Evolutionary conservation across 2,797 vertebrate species (phyloP).

Genomic region (Morus bassanus): DNA sequence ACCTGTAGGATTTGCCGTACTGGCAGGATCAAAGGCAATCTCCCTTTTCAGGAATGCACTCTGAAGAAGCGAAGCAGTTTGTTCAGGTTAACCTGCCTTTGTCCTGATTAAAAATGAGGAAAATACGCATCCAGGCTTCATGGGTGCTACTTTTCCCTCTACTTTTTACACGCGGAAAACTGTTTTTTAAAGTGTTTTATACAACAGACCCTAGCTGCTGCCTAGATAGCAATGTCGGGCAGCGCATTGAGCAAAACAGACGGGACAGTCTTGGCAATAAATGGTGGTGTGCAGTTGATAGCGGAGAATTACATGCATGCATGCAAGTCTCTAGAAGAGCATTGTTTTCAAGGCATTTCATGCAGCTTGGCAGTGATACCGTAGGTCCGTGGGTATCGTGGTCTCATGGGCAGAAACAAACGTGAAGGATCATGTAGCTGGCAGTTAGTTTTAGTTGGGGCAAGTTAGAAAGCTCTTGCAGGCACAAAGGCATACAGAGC

Average conservation of each 20-base stretch:
- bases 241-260: background rate
- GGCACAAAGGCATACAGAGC: background rate
- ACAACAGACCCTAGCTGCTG: fast-evolving
- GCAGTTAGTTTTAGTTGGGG: background rate
- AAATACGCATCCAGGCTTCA: background rate
- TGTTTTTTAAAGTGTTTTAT: background rate
- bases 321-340: background rate
- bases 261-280: background rate
- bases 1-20: background rate
- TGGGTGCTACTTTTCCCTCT: background rate
- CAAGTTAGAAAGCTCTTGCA: background rate
- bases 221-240: background rate
- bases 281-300: background rate
- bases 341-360: background rate
- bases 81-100: background rate
- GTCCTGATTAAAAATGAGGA: background rate
- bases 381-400: background rate
- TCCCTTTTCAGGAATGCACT: background rate
- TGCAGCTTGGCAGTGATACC: background rate
- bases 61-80: background rate
- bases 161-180: background rate
- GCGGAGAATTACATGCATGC: background rate
- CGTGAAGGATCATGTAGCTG: background rate
- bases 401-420: background rate
- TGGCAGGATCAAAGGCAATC: background rate